These are phyloP conservation scores for Xerus rutilus DNA, from an alignment of 2,797 vertebrate genomes.

Conservation along the genomic window DNA sequence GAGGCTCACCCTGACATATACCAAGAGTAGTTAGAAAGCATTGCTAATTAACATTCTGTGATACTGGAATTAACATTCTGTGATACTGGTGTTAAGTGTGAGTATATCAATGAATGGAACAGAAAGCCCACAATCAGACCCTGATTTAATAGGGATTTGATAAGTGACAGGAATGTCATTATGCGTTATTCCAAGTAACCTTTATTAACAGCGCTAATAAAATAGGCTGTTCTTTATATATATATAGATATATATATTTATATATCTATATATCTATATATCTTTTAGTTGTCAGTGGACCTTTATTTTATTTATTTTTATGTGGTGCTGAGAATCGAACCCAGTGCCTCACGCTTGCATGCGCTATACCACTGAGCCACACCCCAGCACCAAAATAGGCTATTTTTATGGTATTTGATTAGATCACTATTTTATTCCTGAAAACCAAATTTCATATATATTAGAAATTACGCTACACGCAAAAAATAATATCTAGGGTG, in stretches of 20 bases:
- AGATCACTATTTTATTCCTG: not conserved
- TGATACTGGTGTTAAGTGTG: not conserved
- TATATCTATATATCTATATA: no score
- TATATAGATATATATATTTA: no score
- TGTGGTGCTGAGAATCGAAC: no score
- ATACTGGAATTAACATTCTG: not conserved
- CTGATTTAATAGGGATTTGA: conserved; percentile 14
- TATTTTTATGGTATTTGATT: not conserved
- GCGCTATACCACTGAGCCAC: no score
- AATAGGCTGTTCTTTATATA: not conserved
- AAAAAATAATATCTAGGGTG: not conserved
- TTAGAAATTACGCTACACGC: not conserved
- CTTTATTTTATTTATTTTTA: no score
- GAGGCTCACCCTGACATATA: not conserved
- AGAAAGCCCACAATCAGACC: not conserved
- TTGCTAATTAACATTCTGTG: not conserved
- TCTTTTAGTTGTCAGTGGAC: no score
- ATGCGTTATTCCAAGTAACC: not conserved
- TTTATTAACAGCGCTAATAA: not conserved
- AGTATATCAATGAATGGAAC: not conserved
- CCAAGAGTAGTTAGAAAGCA: not conserved
- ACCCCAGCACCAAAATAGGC: not conserved
- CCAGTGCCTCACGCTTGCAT: no score
- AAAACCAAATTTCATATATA: conserved; percentile 5
- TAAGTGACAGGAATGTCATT: not conserved